A percentile compares a stretch with the other conserved stretches of the same genome.
Evolutionary conservation across 2,888 invertebrate genomes (phyloP).

Genomic region (Sphaerophoria rueppellii): DNA sequence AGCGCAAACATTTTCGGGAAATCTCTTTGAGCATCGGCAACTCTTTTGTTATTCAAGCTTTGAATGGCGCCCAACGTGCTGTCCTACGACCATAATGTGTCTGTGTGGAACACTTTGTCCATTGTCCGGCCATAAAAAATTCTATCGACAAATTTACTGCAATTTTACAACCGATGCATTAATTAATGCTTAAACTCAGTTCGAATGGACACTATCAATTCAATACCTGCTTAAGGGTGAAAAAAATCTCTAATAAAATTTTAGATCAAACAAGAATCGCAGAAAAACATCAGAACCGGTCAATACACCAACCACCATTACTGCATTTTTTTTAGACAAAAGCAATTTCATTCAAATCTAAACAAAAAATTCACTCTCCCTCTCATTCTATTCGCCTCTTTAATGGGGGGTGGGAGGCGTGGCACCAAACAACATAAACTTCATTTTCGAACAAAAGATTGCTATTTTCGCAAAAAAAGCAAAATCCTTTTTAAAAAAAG

Average conservation of each 20-base stretch:
- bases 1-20: too few species aligned
- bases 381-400: background rate
- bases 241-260: conserved; percentile 16
- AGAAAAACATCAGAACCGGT: conserved; percentile 33
- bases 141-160: too few species aligned
- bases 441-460: conserved; percentile 66
- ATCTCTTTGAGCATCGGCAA: too few species aligned
- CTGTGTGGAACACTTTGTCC: too few species aligned
- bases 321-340: conserved; percentile 61
- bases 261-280: conserved; percentile 35
- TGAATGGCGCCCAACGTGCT: background rate
- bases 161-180: background rate
- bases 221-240: conserved; percentile 5
- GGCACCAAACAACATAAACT: conserved; percentile 48
- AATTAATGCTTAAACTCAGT: background rate
- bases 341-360: conserved; percentile 22
- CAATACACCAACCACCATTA: conserved; percentile 57
- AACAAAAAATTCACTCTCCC: conserved; percentile 17
- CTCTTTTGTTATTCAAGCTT: too few species aligned
- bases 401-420: conserved; percentile 2
- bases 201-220: background rate
- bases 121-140: too few species aligned
- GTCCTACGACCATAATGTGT: background rate
- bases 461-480: conserved; percentile 57
- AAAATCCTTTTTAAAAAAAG: conserved; percentile 13